phyloP scores from a whole-genome alignment of 2,113 vertebrate species.

The Archilochus colubris region DNA sequence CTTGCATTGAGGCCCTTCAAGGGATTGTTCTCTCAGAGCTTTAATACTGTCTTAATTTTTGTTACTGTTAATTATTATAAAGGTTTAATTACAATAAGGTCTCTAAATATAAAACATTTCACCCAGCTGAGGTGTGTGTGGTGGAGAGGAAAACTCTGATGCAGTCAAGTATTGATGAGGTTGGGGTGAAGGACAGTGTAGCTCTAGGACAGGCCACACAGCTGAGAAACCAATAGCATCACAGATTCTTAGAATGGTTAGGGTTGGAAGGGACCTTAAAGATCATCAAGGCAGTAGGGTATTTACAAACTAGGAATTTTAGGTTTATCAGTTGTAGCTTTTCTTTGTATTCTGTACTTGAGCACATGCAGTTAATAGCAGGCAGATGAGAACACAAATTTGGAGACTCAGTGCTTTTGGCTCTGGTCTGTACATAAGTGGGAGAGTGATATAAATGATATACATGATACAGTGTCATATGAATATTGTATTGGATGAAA shows the following conservation, averaged over 20 bases:
- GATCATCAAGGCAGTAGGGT: too few species aligned
- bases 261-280: too few species aligned
- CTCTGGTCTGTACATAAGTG: fast-evolving
- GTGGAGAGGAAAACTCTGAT: neutral
- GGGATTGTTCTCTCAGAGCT: neutral
- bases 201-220: fast-evolving
- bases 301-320: neutral
- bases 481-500: neutral
- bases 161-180: neutral
- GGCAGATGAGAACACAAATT: neutral
- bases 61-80: neutral
- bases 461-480: neutral
- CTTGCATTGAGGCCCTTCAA: neutral
- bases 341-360: neutral
- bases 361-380: neutral
- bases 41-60: neutral
- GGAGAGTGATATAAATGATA: neutral
- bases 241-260: too few species aligned
- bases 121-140: neutral
- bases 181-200: neutral
- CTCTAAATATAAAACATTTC: neutral
- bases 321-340: neutral
- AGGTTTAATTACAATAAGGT: neutral
- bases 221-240: neutral
- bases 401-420: neutral